These are phyloP conservation scores for Etheostoma nigrum DNA, from an alignment of 2,797 vertebrate species.

Conservation along the genomic window DNA sequence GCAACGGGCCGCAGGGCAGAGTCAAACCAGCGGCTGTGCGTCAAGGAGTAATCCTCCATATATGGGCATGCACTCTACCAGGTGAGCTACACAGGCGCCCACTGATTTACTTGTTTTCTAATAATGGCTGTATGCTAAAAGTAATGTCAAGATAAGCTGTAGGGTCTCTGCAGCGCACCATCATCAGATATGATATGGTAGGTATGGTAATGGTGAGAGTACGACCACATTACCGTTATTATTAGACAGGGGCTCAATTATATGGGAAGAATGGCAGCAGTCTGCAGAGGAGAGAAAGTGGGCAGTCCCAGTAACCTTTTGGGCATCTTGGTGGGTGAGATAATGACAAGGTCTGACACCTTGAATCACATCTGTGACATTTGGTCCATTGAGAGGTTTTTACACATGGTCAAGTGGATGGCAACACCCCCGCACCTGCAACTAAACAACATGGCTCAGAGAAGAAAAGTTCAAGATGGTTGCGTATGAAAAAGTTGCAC, in stretches of 20 bases:
- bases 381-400: conserved; percentile 69
- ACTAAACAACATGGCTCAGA: conserved; percentile 1
- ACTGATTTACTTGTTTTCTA: no score
- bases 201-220: conserved; percentile 5
- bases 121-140: no score
- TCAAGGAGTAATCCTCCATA: no score
- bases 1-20: no score
- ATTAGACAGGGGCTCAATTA: conserved; percentile 64
- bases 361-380: conserved; percentile 79
- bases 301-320: conserved; percentile 83
- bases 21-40: no score
- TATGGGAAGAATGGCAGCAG: conserved; percentile 51
- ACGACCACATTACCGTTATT: conserved; percentile 73
- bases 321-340: conserved; percentile 57
- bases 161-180: conserved; percentile 18
- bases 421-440: conserved; percentile 13
- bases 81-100: no score
- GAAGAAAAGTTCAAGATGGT: conserved; percentile 44
- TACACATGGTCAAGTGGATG: conserved; percentile 20
- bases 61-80: no score
- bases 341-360: conserved; percentile 73
- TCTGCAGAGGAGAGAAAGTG: conserved; percentile 58
- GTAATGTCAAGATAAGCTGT: background rate
- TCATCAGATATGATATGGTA: conserved; percentile 31
- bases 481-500: background rate